These are phyloP conservation scores for Sander lucioperca DNA, from an alignment of 2,113 vertebrate species.

Conservation along the genomic window DNA sequence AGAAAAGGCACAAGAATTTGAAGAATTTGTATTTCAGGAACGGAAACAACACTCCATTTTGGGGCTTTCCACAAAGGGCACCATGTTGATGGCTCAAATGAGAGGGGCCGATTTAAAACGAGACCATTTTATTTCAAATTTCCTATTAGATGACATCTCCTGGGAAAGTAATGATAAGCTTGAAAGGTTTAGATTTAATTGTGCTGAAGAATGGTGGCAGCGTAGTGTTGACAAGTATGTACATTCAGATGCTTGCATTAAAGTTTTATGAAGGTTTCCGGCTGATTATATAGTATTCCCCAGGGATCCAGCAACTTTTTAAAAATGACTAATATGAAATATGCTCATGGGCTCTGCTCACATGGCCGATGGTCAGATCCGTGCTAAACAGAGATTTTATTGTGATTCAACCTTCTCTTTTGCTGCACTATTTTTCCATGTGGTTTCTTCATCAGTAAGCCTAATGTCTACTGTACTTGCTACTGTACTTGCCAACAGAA, in stretches of 20 bases:
- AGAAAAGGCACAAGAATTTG: neutral
- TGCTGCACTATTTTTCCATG: neutral
- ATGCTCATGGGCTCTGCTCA: slow-evolving; percentile 18
- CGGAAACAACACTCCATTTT: neutral
- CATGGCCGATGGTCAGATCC: slow-evolving; percentile 8
- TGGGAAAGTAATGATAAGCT: slow-evolving; percentile 39
- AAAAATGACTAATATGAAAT: slow-evolving; percentile 29
- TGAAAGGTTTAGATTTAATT: slow-evolving; percentile 54
- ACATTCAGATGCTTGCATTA: slow-evolving; percentile 54
- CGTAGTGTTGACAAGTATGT: slow-evolving; percentile 33
- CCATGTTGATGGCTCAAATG: slow-evolving; percentile 20
- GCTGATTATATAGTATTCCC: slow-evolving; percentile 53
- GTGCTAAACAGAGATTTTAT: slow-evolving; percentile 16
- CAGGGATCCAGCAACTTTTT: slow-evolving; percentile 47
- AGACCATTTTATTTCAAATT: slow-evolving; percentile 41
- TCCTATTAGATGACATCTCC: slow-evolving; percentile 26
- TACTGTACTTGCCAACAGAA: slow-evolving; percentile 12
- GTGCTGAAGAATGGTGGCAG: neutral
- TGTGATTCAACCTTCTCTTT: slow-evolving; percentile 10
- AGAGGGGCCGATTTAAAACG: slow-evolving; percentile 17
- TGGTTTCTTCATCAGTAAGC: slow-evolving; percentile 10
- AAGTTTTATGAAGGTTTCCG: slow-evolving; percentile 65
- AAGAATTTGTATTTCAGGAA: slow-evolving; percentile 16
- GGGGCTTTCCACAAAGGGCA: slow-evolving; percentile 11
- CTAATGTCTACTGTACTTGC: slow-evolving; percentile 5